phyloP scores from a whole-genome alignment of 2,888 invertebrate genomes.

The Caenorhabditis imperialis region DNA sequence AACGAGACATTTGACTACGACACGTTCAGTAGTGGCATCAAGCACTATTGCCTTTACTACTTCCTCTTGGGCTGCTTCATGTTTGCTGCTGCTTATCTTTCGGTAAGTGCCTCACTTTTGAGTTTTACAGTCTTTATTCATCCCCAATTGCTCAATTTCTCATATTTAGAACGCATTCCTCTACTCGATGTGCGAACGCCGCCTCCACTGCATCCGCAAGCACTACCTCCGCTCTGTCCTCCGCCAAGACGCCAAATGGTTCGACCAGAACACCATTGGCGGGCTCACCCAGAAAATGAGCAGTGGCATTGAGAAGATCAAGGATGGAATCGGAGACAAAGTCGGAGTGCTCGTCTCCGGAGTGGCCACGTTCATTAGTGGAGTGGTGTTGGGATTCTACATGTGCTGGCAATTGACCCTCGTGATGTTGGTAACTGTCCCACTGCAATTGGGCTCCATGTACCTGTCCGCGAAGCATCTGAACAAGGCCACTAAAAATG shows the following conservation, averaged over 20 bases:
- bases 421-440: slow-evolving; percentile 75
- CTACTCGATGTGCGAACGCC: slow-evolving; percentile 79
- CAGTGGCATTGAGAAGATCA: slow-evolving; percentile 75
- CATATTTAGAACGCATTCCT: slow-evolving; percentile 78
- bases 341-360: slow-evolving; percentile 65
- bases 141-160: too few species aligned
- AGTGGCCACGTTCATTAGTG: slow-evolving; percentile 64
- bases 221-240: slow-evolving; percentile 79
- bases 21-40: slow-evolving; percentile 54
- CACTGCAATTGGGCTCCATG: slow-evolving; percentile 77
- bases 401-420: slow-evolving; percentile 73
- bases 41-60: slow-evolving; percentile 63
- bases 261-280: slow-evolving; percentile 79
- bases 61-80: slow-evolving; percentile 57
- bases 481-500: slow-evolving; percentile 79
- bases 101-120: slow-evolving; percentile 38
- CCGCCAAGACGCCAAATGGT: slow-evolving; percentile 79
- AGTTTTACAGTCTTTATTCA: background rate
- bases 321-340: slow-evolving; percentile 75
- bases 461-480: slow-evolving; percentile 79
- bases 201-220: slow-evolving; percentile 79
- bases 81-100: slow-evolving; percentile 52
- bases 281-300: slow-evolving; percentile 80
- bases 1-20: slow-evolving; percentile 60
- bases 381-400: slow-evolving; percentile 66